phyloP scores from a whole-genome alignment of 2,113 vertebrate genomes.

The Vicugna pacos region DNA sequence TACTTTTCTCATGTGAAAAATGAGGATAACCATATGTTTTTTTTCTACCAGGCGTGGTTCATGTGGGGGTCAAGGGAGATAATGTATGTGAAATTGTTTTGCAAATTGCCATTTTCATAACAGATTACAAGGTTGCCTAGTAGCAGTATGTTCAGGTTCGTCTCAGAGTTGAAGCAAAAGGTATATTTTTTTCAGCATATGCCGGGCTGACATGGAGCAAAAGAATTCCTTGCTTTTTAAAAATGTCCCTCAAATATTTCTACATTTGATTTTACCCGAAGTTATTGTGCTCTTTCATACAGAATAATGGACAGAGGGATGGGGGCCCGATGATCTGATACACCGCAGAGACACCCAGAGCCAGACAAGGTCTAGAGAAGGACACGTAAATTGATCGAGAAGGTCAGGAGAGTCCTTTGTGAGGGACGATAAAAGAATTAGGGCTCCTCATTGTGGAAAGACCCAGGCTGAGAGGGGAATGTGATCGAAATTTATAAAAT shows the following conservation, averaged over 20 bases:
- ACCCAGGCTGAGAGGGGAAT: constrained; percentile 15
- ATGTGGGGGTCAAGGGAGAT: background rate
- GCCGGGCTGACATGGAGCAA: background rate
- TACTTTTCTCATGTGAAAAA: background rate
- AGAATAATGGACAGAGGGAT: constrained; percentile 53
- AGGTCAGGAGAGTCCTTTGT: constrained; percentile 4
- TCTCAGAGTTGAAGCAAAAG: constrained; percentile 52
- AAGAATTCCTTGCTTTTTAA: constrained; percentile 51
- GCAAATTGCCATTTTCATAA: constrained; percentile 32
- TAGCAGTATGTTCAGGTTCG: constrained; percentile 14
- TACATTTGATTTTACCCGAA: constrained; percentile 52
- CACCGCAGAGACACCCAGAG: constrained; percentile 58
- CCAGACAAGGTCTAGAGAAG: constrained; percentile 59
- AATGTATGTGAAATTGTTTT: background rate
- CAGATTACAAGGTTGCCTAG: background rate
- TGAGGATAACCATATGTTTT: background rate
- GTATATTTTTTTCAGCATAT: background rate
- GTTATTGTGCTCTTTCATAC: constrained; percentile 43
- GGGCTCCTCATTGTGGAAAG: constrained; percentile 58
- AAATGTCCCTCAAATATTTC: constrained; percentile 57
- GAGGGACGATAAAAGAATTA: constrained; percentile 71
- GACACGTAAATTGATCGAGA: constrained; percentile 34
- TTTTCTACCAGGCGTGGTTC: background rate
- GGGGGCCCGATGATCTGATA: background rate
- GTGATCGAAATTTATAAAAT: constrained; percentile 68